These are phyloP conservation scores for Lasioglossum calceatum DNA, from an alignment of 2,888 invertebrate genomes.

Conservation along the genomic window DNA sequence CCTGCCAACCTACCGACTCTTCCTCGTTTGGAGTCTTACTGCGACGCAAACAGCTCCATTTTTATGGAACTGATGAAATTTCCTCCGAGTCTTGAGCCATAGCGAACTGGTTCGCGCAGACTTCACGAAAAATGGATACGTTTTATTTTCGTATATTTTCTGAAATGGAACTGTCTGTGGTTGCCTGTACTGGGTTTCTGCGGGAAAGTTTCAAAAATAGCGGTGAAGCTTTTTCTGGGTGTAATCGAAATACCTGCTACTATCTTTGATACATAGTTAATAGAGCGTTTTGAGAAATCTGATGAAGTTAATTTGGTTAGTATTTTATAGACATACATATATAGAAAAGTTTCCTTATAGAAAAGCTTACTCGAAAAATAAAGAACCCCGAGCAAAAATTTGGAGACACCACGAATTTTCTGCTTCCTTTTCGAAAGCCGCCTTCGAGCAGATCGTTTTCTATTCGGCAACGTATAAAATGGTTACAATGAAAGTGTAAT, in stretches of 20 bases:
- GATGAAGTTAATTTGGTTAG: neutral
- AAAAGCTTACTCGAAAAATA: neutral
- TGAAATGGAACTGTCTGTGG: neutral
- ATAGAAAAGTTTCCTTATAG: no score
- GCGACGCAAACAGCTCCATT: neutral
- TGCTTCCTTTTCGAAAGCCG: neutral
- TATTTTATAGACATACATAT: no score
- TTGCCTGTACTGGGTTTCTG: neutral
- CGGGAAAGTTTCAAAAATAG: neutral
- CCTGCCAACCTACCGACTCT: neutral
- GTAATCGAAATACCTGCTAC: neutral
- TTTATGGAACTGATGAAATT: neutral
- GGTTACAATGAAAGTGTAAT: neutral
- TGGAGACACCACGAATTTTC: neutral
- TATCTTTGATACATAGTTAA: neutral
- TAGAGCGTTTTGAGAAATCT: neutral
- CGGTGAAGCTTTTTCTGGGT: neutral
- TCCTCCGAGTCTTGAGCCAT: neutral
- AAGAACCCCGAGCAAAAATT: neutral
- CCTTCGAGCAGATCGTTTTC: neutral
- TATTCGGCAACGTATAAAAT: neutral
- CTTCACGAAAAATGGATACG: neutral
- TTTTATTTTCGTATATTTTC: neutral
- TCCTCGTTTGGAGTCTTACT: neutral
- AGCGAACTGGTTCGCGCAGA: neutral